These are phyloP conservation scores for Eptesicus fuscus DNA, from an alignment of 2,113 vertebrate species.

Conservation along the genomic window DNA sequence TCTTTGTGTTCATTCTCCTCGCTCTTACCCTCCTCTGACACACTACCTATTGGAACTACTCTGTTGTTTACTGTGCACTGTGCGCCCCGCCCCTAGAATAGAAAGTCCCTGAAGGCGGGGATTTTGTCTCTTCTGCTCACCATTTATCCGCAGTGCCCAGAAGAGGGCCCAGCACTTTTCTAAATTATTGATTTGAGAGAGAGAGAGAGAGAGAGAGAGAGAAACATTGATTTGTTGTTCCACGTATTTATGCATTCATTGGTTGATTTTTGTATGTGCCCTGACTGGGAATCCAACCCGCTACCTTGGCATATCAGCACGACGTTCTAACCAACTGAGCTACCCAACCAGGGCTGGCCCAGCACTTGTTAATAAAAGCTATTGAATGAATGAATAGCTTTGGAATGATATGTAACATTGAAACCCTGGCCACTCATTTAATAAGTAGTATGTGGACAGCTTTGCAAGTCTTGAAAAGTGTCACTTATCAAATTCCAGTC, in stretches of 20 bases:
- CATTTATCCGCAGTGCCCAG: too few species aligned
- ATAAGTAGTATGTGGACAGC: background rate
- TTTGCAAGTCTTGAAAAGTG: background rate
- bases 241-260: background rate
- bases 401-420: background rate
- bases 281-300: background rate
- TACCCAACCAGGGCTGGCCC: background rate
- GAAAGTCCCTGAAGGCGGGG: background rate
- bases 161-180: background rate
- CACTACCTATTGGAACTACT: background rate
- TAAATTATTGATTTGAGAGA: background rate
- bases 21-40: background rate
- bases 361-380: background rate
- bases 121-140: background rate
- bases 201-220: background rate
- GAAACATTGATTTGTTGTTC: background rate
- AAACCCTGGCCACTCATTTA: background rate
- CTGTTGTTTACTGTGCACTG: background rate
- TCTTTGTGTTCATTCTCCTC: background rate
- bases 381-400: background rate
- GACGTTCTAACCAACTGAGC: background rate
- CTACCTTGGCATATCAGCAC: too few species aligned
- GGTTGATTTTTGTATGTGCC: background rate
- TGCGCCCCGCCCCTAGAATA: background rate
- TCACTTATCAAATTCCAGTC: background rate